Evolutionary conservation across 2,888 invertebrate species (phyloP), one percentile per base, ranked within the genome.

Genomic region (Eupeodes luniger): DNA sequence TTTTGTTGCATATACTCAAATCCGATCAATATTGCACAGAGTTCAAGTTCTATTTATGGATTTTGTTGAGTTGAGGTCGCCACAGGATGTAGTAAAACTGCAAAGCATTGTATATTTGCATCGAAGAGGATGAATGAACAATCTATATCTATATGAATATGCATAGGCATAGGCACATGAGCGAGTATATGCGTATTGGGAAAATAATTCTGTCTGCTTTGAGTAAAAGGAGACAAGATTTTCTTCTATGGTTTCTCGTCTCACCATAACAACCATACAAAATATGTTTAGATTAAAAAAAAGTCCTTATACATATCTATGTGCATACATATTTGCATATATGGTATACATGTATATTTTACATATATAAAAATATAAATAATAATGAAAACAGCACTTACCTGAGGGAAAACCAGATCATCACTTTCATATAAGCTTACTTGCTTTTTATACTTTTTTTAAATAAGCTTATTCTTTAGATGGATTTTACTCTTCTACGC

Each of bases 31-130:
- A 82, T 59, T 72, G 59, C 47, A 55, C 36, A 19, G 69, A 72
- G 77, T 78, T 70, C 36, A 66, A 14, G 62, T 64, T 77, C 77
- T 82, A 82, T 82, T 82, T 82, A 44, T 57, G 77, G 82, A 77
- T 57, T 70, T 70, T 57, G 27, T 61, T 36, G 27, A 67, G 59
- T 51, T 59, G 67, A 67, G 75, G 69, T 77, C 55, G 62, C 36
- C 62, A 27, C 10, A 64, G 47, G 64, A 74, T 49, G 62, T 64
- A 55, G 19, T 72, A 59, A 64, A 36, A 66, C 57, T 72, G 72
- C 72, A 57, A 47, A 66, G 49, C 36, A 72, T 47, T 62, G 62
- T 53, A 53, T 59, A 36, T 57, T 66, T 57, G 34, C 57, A 49
- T 49, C 19, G 1, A 36, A 12, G 57, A 36, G 36, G 36, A 49